phyloP scores from a whole-genome alignment of 1,140 invertebrate species.

The Sycophila sp. region DNA sequence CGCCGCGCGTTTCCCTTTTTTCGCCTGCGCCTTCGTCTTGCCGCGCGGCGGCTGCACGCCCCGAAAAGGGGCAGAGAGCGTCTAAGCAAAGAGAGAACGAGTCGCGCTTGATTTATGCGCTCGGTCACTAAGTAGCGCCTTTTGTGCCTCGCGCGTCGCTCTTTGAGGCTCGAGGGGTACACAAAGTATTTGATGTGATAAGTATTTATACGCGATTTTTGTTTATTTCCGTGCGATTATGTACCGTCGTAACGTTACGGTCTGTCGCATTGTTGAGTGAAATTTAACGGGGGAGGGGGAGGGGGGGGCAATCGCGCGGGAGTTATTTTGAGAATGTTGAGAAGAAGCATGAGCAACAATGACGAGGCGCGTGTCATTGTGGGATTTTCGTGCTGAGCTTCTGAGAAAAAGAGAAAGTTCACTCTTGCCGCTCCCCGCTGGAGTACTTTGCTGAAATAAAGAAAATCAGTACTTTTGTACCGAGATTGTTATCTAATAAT shows the following conservation, averaged over 20 bases:
- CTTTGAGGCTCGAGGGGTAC: not conserved
- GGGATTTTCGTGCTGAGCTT: not conserved
- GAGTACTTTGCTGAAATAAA: no score
- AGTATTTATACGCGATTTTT: not conserved
- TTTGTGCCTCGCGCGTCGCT: not conserved
- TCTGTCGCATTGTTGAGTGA: no score
- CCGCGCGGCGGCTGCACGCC: not conserved
- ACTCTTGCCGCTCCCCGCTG: not conserved
- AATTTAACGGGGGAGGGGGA: no score
- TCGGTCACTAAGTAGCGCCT: not conserved
- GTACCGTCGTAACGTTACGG: no score
- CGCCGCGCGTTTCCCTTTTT: not conserved
- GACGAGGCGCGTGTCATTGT: not conserved
- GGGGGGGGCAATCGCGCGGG: no score
- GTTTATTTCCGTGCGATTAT: not conserved
- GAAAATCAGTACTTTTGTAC: no score
- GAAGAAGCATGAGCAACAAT: no score
- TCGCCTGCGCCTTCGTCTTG: not conserved
- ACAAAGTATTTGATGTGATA: no score
- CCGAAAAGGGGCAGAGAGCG: not conserved
- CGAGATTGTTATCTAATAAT: no score
- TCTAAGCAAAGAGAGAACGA: not conserved
- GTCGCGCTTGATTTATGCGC: not conserved
- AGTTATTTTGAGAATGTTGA: no score
- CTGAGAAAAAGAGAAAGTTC: no score